Base-by-base conservation (phyloP, 2,888 invertebrate genomes). In the Mesopsocus fuscifrons region DNA sequence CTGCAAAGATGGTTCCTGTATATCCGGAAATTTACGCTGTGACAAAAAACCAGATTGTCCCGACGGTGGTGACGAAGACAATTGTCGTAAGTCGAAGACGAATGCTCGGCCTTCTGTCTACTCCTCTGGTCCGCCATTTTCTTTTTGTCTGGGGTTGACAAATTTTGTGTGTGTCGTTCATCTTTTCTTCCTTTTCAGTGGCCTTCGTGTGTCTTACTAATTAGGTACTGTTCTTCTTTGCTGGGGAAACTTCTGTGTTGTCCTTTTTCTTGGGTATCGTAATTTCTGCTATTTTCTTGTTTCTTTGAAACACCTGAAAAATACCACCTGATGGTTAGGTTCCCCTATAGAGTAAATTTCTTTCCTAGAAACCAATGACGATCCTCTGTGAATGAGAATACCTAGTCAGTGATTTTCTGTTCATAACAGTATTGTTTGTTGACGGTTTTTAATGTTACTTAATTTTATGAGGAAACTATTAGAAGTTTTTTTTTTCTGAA, bases 51-150 rank as follows among this genome's bases (percentile, higher is more conserved):
- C 68, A 52, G 78, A 82, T 65, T 82, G 81, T 59, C 62, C 51
- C 46, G 82, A 84, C 65, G 67, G 71, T 57, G 75, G 78, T 31
- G 83, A 84, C 59, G 83, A 83, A 63, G 67, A 69, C 53, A 68
- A 72, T 57, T 83, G 82, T 68, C 72, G 77, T 77, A 77, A 77
- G 77, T 76, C 59, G 26, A n/a, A n/a, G n/a, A n/a, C n/a, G n/a
- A 16, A 3, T 34, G 11, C 34, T 15, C 11, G 26, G 26, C 26
- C 26, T 11, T 26, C 26, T 26, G 26, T 26, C 8, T 26, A 9
- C 11, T 26, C 26, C 26, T 26, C 6, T 6, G 8, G 26, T 6
- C 11, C 26, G 6, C 6, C 26, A 26, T 26, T 11, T 26, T 6
- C 26, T 26, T 26, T 26, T 26, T 26, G 26, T 26, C 26, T 9